Conservation (phyloP, 2,797 vertebrate genomes). For the Lepus oiostolus region DNA sequence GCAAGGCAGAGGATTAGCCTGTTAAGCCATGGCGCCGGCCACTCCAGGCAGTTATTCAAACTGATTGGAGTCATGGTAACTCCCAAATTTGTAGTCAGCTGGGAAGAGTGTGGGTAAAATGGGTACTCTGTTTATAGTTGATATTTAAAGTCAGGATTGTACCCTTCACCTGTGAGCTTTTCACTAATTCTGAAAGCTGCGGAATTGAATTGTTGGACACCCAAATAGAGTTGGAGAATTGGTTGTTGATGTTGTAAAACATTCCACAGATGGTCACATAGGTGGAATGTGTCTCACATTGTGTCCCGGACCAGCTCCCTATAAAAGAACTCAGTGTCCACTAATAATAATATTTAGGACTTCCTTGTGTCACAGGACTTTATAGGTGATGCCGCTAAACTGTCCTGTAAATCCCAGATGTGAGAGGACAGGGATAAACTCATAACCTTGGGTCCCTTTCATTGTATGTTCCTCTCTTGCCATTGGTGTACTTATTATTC, state of each 20-base stretch:
- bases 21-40: neutral
- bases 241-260: neutral
- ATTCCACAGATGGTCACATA: neutral
- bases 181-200: neutral
- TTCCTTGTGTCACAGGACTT: neutral
- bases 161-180: neutral
- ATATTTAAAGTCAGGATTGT: neutral
- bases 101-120: neutral
- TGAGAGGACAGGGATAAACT: neutral
- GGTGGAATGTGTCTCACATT: neutral
- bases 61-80: neutral
- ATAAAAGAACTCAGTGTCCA: neutral
- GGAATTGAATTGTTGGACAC: neutral
- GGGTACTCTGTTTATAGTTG: neutral
- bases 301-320: neutral
- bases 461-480: neutral
- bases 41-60: neutral
- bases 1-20: too few species aligned
- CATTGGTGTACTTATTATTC: neutral
- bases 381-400: neutral
- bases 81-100: neutral
- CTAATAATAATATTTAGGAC: neutral
- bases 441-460: neutral
- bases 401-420: neutral
- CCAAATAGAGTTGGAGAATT: neutral